Percentiles rank a stretch among this genome's conserved stretches.
These are phyloP conservation scores for Teleogryllus occipitalis DNA, from an alignment of 1,140 invertebrate genomes.

Conservation along the genomic window DNA sequence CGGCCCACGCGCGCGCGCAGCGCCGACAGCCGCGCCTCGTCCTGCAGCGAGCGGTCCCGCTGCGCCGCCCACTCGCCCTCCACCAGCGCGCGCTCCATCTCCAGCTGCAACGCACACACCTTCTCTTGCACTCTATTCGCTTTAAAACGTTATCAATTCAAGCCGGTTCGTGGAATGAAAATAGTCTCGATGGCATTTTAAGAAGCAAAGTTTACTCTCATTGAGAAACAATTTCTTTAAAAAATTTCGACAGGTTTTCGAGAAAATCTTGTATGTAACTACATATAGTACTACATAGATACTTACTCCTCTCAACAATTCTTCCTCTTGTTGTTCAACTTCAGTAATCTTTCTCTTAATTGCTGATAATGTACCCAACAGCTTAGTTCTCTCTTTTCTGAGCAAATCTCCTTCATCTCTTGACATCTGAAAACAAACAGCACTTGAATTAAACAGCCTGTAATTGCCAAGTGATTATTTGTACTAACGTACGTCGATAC, in stretches of 20 bases:
- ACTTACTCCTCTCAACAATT: slow-evolving; percentile 70
- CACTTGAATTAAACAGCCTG: not conserved
- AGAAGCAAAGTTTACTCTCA: too few relatives aligned
- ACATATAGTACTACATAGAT: not conserved
- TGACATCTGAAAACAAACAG: slow-evolving; percentile 13
- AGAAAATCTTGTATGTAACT: too few relatives aligned
- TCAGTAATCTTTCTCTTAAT: slow-evolving; percentile 69
- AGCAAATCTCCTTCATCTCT: slow-evolving; percentile 26
- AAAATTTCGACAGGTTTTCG: too few relatives aligned
- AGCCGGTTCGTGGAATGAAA: too few relatives aligned
- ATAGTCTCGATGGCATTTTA: too few relatives aligned
- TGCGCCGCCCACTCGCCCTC: slow-evolving; percentile 73
- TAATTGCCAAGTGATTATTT: too few relatives aligned
- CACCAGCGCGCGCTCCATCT: slow-evolving; percentile 73
- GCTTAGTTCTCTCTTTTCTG: slow-evolving; percentile 45
- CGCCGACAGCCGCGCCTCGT: slow-evolving; percentile 59
- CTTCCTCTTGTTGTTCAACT: slow-evolving; percentile 72
- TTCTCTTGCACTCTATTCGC: too few relatives aligned
- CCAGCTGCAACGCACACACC: slow-evolving; percentile 56
- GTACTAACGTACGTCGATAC: too few relatives aligned
- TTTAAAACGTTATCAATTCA: too few relatives aligned
- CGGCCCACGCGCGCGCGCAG: slow-evolving; percentile 51
- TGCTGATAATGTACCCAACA: slow-evolving; percentile 45
- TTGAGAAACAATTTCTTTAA: too few relatives aligned
- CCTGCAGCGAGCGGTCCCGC: slow-evolving; percentile 54